Evolutionary conservation across 2,113 vertebrate genomes (phyloP), one percentile per base, ranked within the genome.

Genomic region (Neotoma lepida): DNA sequence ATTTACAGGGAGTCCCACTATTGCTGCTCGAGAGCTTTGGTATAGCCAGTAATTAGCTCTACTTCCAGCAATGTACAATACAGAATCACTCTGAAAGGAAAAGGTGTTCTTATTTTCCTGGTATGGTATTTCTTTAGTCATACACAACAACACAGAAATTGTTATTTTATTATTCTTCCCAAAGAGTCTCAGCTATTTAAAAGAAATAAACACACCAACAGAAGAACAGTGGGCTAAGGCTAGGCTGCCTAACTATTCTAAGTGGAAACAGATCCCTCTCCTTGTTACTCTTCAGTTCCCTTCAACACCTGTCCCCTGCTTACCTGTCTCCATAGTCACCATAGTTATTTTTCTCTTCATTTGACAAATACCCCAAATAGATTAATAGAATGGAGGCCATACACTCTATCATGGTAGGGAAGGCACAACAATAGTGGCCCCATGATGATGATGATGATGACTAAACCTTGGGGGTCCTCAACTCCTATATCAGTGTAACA

Each of bases 41-140:
- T 86, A 68, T 94, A 86, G 91, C 35, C 82, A 94, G 61, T 94
- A 95, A 95, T 93, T 97, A 81, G 14, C 56, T 90, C 91, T 80
- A 22, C 46, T 92, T 78, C 56, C 7, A 93, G 20, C 90, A 84
- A 78, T 64, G 9, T 49, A 88, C 64, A 90, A 70, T n/a, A 81
- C 5, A 93, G 14, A 9, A 66, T 9, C 5, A 86, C 10, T 70
- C 4, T 84, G 22, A 89, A 95, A 87, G 28, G 33, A 78, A 96
- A 96, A 96, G 30, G 28, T 77, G 35, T 9, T 66, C 20, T 87
- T n/a, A 86, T 68, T n/a, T 54, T 63, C 54, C 2, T 87, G 44
- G 33, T 71, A 9, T 88, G 18, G 12, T 51, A 92, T 88, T 90
- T 88, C 51, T 86, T 93, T 74, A 54, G 4, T 70, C 39, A 30